Evolutionary conservation across 2,888 invertebrate genomes (phyloP).

Genomic region (Hanleya hanleyi): DNA sequence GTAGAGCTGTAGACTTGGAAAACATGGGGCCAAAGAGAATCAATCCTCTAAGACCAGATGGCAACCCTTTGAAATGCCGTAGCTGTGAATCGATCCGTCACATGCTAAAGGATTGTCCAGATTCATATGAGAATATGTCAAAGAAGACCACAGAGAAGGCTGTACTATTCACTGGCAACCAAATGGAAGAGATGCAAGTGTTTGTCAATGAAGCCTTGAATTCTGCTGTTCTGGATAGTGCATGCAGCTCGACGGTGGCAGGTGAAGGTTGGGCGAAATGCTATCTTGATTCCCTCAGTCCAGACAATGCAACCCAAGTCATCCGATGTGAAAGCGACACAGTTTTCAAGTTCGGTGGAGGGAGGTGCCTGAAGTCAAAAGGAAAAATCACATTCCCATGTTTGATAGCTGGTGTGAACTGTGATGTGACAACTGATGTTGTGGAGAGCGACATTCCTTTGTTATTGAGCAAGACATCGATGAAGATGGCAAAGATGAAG

Average conservation of each 20-base stretch:
- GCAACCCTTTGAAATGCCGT: background rate
- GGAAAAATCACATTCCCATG: constrained; percentile 10
- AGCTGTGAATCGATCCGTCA: background rate
- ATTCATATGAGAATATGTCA: background rate
- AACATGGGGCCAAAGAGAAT: no score
- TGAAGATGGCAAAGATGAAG: constrained; percentile 33
- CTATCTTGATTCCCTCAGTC: background rate
- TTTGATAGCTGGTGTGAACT: constrained; percentile 8
- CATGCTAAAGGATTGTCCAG: background rate
- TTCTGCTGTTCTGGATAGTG: constrained; percentile 9
- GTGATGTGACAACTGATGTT: constrained; percentile 3
- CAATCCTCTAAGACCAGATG: background rate
- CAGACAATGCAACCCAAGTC: background rate
- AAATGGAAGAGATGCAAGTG: background rate
- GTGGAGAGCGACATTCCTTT: constrained; percentile 11
- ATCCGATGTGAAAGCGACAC: background rate
- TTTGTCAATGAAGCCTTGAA: constrained; percentile 10
- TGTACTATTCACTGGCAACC: background rate
- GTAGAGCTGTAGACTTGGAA: no score
- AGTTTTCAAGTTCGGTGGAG: constrained; percentile 12
- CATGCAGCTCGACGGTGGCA: constrained; percentile 7
- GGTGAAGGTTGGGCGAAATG: constrained; percentile 6
- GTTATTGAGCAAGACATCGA: constrained; percentile 14
- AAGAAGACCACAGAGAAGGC: background rate
- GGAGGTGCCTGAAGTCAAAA: background rate